Conservation (phyloP, 2,888 invertebrate genomes). For the Limenitis camilla region DNA sequence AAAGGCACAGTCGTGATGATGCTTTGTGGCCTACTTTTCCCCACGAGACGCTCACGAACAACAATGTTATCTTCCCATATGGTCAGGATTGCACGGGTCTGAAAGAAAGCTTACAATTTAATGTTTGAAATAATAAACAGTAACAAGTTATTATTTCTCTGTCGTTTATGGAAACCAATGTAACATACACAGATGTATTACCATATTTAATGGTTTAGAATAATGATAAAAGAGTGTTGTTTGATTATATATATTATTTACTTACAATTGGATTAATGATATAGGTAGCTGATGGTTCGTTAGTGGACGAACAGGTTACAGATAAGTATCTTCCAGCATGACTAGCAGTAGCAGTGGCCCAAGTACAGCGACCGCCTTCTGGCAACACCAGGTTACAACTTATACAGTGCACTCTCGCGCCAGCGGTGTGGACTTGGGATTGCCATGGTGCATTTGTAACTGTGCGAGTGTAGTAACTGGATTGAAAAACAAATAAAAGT, state of each 20-base stretch:
- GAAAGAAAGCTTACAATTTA: background rate
- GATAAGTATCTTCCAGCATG: slow-evolving; percentile 77
- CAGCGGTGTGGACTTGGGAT: slow-evolving; percentile 80
- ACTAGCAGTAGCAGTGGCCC: slow-evolving; percentile 78
- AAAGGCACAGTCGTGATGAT: slow-evolving; percentile 74
- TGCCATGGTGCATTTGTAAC: slow-evolving; percentile 77
- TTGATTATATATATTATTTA: background rate
- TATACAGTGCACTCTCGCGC: slow-evolving; percentile 73
- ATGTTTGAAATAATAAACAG: background rate
- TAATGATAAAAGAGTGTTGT: background rate
- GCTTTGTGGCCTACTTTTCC: slow-evolving; percentile 68
- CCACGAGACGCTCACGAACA: slow-evolving; percentile 65
- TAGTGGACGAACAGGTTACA: slow-evolving; percentile 82
- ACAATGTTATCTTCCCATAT: slow-evolving; percentile 77
- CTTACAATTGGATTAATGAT: slow-evolving; percentile 66
- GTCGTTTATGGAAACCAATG: too few species aligned
- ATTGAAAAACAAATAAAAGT: background rate
- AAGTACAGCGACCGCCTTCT: slow-evolving; percentile 74
- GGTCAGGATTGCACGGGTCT: slow-evolving; percentile 35
- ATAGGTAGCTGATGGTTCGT: slow-evolving; percentile 74
- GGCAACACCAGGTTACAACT: slow-evolving; percentile 78
- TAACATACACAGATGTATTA: too few species aligned
- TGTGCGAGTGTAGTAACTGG: slow-evolving; percentile 84
- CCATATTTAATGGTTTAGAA: background rate
- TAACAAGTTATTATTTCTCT: too few species aligned